Base-by-base conservation (phyloP, 2,113 vertebrate genomes). In the Apodemus sylvaticus region DNA sequence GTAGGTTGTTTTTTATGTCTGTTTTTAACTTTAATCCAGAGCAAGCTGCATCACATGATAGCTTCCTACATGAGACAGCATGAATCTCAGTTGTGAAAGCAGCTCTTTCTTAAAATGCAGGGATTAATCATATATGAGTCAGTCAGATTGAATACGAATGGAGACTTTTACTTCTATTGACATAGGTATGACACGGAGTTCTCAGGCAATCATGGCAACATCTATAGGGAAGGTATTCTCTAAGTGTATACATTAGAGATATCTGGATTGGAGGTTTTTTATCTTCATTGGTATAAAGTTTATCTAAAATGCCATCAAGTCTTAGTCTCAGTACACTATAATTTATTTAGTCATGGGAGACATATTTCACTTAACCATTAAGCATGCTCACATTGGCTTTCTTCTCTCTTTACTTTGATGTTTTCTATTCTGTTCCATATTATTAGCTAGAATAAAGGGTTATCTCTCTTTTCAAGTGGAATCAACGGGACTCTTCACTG, bases 141-240 rank as follows among this genome's bases (percentile, higher is more conserved):
- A 83, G 91, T 96, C 86, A 97, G 97, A 98, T 97, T 97, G 98
- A 98, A 96, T 96, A 96, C 90, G 94, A 97, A 98, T 96, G 82
- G 82, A 95, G 90, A 98, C 93, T 98, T 98, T 94, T 77, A 90
- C 99, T 99, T 98, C 97, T 96, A 74, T 73, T 89, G 96, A 96
- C 97, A 97, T 98, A 39, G 97, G 97, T 98, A 98, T 14, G 96
- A 97, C 97, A 94, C 73, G 76, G 77, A 97, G 94, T 98, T 98
- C 97, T 98, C 96, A 94, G 97, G 98, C 98, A 98, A 98, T 97
- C 95, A 70, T 94, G 96, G 97, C 94, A 96, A 97, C 97, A 48
- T 55, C 96, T 96, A 97, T 97, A 97, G 93, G 97, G 89, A 97
- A 98, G 96, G 95, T 94, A 89, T 82, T 96, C 96, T 66, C 83